Conservation (phyloP, 2,888 invertebrate genomes). For the Sycophila texana region DNA sequence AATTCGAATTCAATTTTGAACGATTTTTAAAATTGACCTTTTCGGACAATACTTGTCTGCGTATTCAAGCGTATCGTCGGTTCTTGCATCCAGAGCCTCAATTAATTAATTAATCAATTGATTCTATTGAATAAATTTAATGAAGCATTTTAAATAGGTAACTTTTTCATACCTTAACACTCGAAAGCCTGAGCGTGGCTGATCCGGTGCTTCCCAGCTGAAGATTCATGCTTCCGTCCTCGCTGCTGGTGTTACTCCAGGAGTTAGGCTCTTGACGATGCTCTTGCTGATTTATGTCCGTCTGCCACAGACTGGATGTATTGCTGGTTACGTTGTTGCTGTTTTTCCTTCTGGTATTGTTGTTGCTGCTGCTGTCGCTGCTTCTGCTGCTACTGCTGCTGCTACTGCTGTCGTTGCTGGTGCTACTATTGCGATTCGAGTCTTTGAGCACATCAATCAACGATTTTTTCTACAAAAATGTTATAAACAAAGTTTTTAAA, state of each 20-base stretch:
- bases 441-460: neutral
- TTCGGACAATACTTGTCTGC: too few relatives aligned
- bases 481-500: neutral
- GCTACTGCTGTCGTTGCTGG: neutral
- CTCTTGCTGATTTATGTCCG: too few relatives aligned
- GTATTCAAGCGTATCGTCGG: too few relatives aligned
- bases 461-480: constrained; percentile 39
- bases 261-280: too few relatives aligned
- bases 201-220: constrained; percentile 76
- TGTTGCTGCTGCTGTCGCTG: constrained; percentile 16
- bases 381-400: neutral
- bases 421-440: constrained; percentile 20
- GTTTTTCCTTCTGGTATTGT: constrained; percentile 8
- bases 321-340: constrained; percentile 18
- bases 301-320: neutral
- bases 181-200: constrained; percentile 76
- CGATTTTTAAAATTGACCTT: too few relatives aligned
- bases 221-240: constrained; percentile 76
- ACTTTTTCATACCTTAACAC: constrained; percentile 69
- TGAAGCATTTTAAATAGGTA: too few relatives aligned
- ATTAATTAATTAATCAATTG: too few relatives aligned
- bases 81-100: too few relatives aligned
- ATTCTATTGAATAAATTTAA: too few relatives aligned
- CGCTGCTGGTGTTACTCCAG: too few relatives aligned
- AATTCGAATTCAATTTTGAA: too few relatives aligned